Conservation (phyloP, 2,797 vertebrate species). For the Arnoldichthys spilopterus region DNA sequence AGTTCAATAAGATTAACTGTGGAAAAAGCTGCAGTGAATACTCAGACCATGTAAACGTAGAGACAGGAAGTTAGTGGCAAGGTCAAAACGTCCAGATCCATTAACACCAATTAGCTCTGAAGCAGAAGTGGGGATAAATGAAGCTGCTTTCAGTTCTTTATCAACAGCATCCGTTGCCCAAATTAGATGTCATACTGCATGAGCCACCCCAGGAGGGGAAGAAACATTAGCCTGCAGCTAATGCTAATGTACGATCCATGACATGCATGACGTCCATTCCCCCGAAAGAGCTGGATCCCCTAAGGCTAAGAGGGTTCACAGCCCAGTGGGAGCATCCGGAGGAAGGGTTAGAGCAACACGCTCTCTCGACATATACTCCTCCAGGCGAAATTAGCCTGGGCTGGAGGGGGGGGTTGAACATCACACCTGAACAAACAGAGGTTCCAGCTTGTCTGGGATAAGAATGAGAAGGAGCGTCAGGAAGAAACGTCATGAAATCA, state of each 20-base stretch:
- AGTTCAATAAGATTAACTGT: not conserved
- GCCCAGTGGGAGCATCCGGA: slow-evolving; percentile 36
- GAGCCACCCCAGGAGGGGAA: not conserved
- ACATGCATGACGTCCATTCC: slow-evolving; percentile 13
- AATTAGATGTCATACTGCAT: slow-evolving; percentile 6
- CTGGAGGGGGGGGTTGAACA: slow-evolving; percentile 23
- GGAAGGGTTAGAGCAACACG: slow-evolving; percentile 52
- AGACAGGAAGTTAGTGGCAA: not conserved
- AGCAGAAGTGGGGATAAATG: not conserved
- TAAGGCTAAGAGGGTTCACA: slow-evolving; percentile 25
- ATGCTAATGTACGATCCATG: not conserved
- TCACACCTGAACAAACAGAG: slow-evolving; percentile 60
- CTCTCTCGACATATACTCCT: slow-evolving; percentile 21
- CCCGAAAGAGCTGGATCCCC: slow-evolving; percentile 12
- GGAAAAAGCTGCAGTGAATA: not conserved
- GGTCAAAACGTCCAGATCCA: not conserved
- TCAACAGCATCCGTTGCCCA: not conserved
- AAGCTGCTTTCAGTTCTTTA: not conserved
- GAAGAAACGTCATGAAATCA: slow-evolving; percentile 1
- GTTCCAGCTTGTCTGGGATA: not conserved
- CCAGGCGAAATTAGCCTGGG: slow-evolving; percentile 41
- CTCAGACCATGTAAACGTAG: not conserved
- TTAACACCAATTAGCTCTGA: not conserved
- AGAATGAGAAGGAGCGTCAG: not conserved
- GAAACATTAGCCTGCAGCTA: slow-evolving; percentile 18